Conservation (phyloP, 2,113 vertebrate species). For the Columbina picui region DNA sequence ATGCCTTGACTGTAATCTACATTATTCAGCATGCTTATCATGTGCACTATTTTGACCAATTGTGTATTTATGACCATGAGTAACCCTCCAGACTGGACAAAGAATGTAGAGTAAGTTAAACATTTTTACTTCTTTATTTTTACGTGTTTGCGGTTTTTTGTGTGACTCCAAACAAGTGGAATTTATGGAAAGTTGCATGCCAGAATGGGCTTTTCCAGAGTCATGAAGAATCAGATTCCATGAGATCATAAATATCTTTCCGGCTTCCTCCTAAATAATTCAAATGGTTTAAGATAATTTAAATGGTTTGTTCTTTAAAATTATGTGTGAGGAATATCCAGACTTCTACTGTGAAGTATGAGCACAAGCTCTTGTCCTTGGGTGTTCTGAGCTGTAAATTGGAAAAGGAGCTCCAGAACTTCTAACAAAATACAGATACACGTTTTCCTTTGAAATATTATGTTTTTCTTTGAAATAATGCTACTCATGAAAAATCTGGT, state of each 20-base stretch:
- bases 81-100: conserved; percentile 95
- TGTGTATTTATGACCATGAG: conserved; percentile 99
- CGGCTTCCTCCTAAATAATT: not conserved
- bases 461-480: not conserved
- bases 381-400: not conserved
- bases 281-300: not conserved
- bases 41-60: conserved; percentile 99
- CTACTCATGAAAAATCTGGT: not conserved
- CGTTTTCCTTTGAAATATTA: not conserved
- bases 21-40: conserved; percentile 97
- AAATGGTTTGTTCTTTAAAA: not conserved
- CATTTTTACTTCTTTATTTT: not conserved
- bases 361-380: not conserved
- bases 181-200: not conserved
- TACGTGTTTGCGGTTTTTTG: not conserved
- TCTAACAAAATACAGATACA: not conserved
- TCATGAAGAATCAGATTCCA: not conserved
- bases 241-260: not conserved
- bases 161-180: not conserved
- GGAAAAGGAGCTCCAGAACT: not conserved
- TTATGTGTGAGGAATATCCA: not conserved
- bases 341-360: not conserved
- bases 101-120: conserved; percentile 96
- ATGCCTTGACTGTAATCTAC: conserved; percentile 89
- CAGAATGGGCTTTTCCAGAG: not conserved